Base-by-base conservation (phyloP, 2,888 invertebrate species). In the Phanerotoma sp. region DNA sequence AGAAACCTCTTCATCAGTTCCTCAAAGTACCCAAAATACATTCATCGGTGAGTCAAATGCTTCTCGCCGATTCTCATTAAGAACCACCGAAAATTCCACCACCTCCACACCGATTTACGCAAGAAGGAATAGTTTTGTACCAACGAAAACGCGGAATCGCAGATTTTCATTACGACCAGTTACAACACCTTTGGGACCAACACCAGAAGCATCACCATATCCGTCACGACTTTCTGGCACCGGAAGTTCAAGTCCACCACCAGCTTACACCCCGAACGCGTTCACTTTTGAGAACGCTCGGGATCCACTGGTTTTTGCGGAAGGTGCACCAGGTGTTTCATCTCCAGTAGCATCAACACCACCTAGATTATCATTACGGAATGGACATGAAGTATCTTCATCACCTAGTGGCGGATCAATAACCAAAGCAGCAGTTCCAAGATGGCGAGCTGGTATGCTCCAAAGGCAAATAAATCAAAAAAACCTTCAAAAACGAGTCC, bases 121-220 rank as follows among this genome's bases (percentile, higher is more conserved):
- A 9, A 65, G 74, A 37, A 63, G 68, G 7, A 68, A 61, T 32
- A 74, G 72, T 25, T 54, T 66, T 9, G 65, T 62, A 0, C 64
- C 64, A 7, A 15, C 35, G 1, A 68, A 61, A 15, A 60, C 67
- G 1, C 66, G 69, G 48, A 60, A 41, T 11, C 58, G 72, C 20
- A 65, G 77, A 54, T 77, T 75, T 53, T 77, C 77, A 1, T 51
- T 77, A 21, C 67, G 76, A 51, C 75, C 75, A 0, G 76, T 73
- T 0, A 56, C 59, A 5, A 71, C 68, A 6, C 67, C 73, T 44
- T 35, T 62, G 4, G 60, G 61, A 20, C 64, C 64, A 41, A 65
- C 73, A 1, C 68, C 72, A 1, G 64, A 62, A 16, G 62, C 57
- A 9, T 66, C 70, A 1, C 66, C 69, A 1, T 66, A 65, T 28